phyloP scores from a whole-genome alignment of 2,888 invertebrate genomes.

The Aspidiotus rigidus region DNA sequence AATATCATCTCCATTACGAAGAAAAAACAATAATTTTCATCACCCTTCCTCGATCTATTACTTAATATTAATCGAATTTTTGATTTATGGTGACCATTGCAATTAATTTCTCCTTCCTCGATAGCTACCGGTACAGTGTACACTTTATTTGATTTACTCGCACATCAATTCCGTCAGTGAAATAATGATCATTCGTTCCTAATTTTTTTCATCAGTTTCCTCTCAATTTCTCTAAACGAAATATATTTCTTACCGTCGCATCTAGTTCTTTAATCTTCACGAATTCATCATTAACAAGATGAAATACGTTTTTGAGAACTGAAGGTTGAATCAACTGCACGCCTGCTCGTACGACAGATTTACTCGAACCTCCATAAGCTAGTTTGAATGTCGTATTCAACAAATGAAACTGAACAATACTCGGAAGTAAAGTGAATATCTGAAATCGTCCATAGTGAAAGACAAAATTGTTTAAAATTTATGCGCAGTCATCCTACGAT shows the following conservation, averaged over 20 bases:
- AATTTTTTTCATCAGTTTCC: background rate
- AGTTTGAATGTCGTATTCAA: conserved; percentile 49
- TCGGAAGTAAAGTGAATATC: conserved; percentile 33
- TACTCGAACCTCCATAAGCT: conserved; percentile 28
- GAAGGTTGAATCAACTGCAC: conserved; percentile 52
- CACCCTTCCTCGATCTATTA: too few species aligned
- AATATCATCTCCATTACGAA: too few species aligned
- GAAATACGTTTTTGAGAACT: conserved; percentile 56
- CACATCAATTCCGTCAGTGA: too few species aligned
- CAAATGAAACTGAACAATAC: conserved; percentile 46
- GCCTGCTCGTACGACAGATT: conserved; percentile 34
- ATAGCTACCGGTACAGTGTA: too few species aligned
- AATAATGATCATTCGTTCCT: background rate
- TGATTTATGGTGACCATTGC: too few species aligned
- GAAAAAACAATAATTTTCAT: too few species aligned
- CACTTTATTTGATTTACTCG: too few species aligned
- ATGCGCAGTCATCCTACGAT: too few species aligned
- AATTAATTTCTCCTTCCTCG: too few species aligned
- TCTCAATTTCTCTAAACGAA: background rate
- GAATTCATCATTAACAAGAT: conserved; percentile 72
- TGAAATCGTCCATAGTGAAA: conserved; percentile 10
- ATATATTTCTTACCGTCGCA: conserved; percentile 44
- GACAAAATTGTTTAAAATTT: too few species aligned
- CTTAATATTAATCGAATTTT: too few species aligned
- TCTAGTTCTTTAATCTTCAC: conserved; percentile 60